Conservation (phyloP, 2,888 invertebrate genomes). For the Xestia xanthographa region DNA sequence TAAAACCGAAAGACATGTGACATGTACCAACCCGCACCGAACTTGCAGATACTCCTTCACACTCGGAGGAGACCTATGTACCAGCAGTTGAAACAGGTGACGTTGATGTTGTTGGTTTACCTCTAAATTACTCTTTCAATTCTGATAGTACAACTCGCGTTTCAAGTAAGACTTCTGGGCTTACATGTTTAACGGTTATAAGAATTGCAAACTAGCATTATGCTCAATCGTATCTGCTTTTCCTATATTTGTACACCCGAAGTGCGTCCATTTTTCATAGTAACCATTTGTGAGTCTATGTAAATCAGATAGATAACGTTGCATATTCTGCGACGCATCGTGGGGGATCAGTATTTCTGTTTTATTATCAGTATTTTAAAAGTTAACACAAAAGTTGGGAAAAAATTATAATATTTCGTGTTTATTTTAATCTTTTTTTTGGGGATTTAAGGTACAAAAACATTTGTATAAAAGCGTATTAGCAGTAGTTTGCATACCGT, state of each 20-base stretch:
- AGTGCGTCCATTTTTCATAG: constrained; percentile 47
- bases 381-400: neutral
- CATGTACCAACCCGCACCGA: neutral
- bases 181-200: neutral
- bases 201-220: constrained; percentile 57
- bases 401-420: neutral
- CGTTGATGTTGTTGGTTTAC: neutral
- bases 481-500: too few relatives aligned
- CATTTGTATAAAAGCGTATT: neutral
- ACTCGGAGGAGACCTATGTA: neutral
- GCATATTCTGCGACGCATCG: neutral
- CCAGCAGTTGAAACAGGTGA: neutral
- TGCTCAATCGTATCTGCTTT: constrained; percentile 52
- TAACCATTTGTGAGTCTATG: constrained; percentile 45
- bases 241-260: constrained; percentile 54
- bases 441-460: neutral
- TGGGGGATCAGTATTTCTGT: too few relatives aligned
- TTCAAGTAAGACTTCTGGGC: constrained; percentile 2
- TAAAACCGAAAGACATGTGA: neutral
- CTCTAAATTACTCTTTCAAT: neutral
- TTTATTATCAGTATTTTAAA: too few relatives aligned
- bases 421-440: neutral
- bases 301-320: constrained; percentile 34
- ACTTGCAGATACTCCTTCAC: neutral
- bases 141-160: neutral